phyloP scores from a whole-genome alignment of 2,888 invertebrate genomes.

The Tridacna gigas region DNA sequence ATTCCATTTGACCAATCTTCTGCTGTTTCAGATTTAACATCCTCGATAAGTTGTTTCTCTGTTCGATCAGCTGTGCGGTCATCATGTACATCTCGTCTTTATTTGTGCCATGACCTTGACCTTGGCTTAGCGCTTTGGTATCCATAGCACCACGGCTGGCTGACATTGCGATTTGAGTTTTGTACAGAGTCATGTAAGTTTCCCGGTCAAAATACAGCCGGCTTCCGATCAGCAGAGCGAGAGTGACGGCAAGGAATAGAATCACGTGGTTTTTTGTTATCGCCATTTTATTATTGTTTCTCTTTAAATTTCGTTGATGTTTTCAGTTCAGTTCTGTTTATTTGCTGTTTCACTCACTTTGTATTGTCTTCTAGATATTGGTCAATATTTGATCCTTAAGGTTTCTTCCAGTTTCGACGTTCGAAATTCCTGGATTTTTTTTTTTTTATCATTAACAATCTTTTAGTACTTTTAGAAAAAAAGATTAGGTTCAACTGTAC shows the following conservation, averaged over 20 bases:
- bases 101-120: neutral
- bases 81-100: slow-evolving; percentile 19
- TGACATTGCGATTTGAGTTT: slow-evolving; percentile 17
- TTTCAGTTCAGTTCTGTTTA: too few species aligned
- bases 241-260: slow-evolving; percentile 11
- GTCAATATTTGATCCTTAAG: neutral
- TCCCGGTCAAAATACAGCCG: slow-evolving; percentile 26
- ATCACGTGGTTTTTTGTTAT: slow-evolving; percentile 33
- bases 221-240: slow-evolving; percentile 20
- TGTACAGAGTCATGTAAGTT: slow-evolving; percentile 1
- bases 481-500: neutral
- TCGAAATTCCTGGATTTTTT: neutral
- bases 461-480: too few species aligned
- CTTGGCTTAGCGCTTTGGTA: neutral
- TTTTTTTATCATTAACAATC: too few species aligned
- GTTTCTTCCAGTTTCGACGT: neutral
- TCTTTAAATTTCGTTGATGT: neutral
- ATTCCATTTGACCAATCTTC: slow-evolving; percentile 55
- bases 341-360: neutral
- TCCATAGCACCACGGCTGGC: slow-evolving; percentile 18
- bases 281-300: slow-evolving; percentile 6
- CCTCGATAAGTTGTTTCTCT: slow-evolving; percentile 56
- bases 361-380: neutral
- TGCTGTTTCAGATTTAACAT: slow-evolving; percentile 47
- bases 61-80: slow-evolving; percentile 26